Evolutionary conservation across 2,797 vertebrate genomes (phyloP).

Genomic region (Tachyglossus aculeatus): DNA sequence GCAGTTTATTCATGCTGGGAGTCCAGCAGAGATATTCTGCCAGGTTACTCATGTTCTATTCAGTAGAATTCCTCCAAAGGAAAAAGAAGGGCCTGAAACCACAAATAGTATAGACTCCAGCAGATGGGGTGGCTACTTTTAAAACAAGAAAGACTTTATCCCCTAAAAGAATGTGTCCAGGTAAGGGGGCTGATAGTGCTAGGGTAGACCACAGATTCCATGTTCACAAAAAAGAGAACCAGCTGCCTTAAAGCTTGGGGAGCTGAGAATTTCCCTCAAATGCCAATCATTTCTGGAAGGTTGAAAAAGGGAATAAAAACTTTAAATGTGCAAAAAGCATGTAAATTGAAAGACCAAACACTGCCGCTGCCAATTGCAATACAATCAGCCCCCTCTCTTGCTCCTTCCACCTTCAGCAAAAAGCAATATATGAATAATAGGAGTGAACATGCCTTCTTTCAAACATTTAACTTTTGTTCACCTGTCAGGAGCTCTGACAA

Average conservation of each 20-base stretch:
- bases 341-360: background rate
- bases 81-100: background rate
- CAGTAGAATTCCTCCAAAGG: background rate
- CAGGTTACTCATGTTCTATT: background rate
- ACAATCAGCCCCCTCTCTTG: background rate
- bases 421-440: too few relatives aligned
- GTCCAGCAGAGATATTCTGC: background rate
- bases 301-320: background rate
- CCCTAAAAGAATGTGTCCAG: background rate
- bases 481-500: too few relatives aligned
- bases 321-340: background rate
- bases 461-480: too few relatives aligned
- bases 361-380: background rate
- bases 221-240: background rate
- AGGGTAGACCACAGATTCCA: background rate
- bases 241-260: background rate
- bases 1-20: background rate
- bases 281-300: background rate
- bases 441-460: too few relatives aligned
- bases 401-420: background rate
- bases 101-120: background rate
- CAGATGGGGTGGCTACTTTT: background rate
- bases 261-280: background rate
- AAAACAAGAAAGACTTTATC: background rate
- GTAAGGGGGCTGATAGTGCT: too few relatives aligned